Conservation (phyloP, 2,797 vertebrate species). For the Prunella strophiata region DNA sequence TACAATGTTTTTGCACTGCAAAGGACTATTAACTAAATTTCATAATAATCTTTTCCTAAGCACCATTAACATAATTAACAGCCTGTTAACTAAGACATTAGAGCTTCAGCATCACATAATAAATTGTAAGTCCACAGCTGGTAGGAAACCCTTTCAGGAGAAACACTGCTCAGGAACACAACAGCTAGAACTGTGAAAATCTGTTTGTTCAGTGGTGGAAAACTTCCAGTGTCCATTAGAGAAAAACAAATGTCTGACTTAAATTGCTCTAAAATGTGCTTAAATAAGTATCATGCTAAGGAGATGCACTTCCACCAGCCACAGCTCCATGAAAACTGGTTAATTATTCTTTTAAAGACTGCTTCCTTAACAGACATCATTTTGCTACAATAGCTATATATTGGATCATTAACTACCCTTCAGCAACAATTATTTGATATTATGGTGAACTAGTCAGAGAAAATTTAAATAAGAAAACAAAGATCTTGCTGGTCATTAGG, state of each 20-base stretch:
- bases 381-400: not conserved
- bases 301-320: not conserved
- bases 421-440: constrained; percentile 6
- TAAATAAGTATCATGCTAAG: constrained; percentile 19
- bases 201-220: constrained; percentile 43
- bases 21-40: constrained; percentile 54
- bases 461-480: constrained; percentile 8
- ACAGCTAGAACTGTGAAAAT: constrained; percentile 31
- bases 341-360: constrained; percentile 25
- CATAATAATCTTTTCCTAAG: constrained; percentile 59
- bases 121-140: constrained; percentile 40
- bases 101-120: constrained; percentile 7
- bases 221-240: not conserved
- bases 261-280: not conserved
- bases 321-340: not conserved
- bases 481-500: not conserved
- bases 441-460: not conserved
- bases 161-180: not conserved
- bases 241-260: constrained; percentile 24
- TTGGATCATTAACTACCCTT: constrained; percentile 32
- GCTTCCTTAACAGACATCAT: not conserved
- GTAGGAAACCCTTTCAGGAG: constrained; percentile 17
- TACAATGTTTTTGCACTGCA: constrained; percentile 20
- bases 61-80: constrained; percentile 66
- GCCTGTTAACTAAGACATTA: constrained; percentile 51